phyloP scores from a whole-genome alignment of 2,797 vertebrate species.

The Orientallactaga sibirica region DNA sequence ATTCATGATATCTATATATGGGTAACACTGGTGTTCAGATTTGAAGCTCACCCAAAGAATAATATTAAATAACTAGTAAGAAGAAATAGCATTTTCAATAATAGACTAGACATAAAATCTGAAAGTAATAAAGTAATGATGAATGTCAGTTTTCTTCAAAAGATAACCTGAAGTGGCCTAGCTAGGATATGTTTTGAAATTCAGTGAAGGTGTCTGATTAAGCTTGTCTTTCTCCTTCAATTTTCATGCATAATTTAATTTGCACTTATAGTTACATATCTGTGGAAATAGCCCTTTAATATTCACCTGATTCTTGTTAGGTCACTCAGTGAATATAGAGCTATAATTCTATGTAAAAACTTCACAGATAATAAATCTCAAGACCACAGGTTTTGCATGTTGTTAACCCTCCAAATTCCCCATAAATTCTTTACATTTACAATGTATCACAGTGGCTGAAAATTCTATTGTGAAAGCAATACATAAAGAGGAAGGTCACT shows the following conservation, averaged over 20 bases:
- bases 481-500: slow-evolving; percentile 26
- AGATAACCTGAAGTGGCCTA: slow-evolving; percentile 8
- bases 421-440: slow-evolving; percentile 73
- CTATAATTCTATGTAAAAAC: slow-evolving; percentile 54
- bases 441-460: slow-evolving; percentile 68
- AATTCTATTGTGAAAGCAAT: slow-evolving; percentile 54
- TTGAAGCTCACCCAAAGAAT: neutral
- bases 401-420: slow-evolving; percentile 27
- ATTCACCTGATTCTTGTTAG: slow-evolving; percentile 61
- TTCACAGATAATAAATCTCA: slow-evolving; percentile 69
- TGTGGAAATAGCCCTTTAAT: slow-evolving; percentile 32
- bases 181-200: slow-evolving; percentile 15
- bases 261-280: slow-evolving; percentile 11
- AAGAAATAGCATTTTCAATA: neutral
- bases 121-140: slow-evolving; percentile 5
- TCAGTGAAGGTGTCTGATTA: slow-evolving; percentile 7
- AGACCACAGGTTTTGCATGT: slow-evolving; percentile 29
- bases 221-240: slow-evolving; percentile 49
- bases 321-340: slow-evolving; percentile 64
- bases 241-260: slow-evolving; percentile 62
- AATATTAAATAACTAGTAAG: neutral
- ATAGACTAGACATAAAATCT: neutral
- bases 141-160: slow-evolving; percentile 58
- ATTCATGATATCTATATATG: slow-evolving; percentile 17
- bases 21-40: neutral